Base-by-base conservation (phyloP, 2,113 vertebrate genomes). In the Hippocampus mohnikei region DNA sequence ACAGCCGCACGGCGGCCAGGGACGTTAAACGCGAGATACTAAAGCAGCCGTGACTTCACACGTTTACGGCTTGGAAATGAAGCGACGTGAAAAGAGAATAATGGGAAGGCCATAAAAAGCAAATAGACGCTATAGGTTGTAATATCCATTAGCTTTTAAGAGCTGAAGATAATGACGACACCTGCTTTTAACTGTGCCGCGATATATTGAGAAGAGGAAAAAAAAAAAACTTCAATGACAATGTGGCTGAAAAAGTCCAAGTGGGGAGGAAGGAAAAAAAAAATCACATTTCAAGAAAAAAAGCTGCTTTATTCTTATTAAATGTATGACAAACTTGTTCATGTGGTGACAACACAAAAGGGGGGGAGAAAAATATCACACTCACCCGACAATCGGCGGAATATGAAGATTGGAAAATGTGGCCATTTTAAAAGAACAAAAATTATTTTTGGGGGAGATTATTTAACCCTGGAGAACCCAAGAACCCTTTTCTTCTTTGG, bases 121-220 rank as follows among this genome's bases (percentile, higher is more conserved):
- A 74, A 79, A 82, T 66, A 0, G 52, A 66, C 53, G 20, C 42
- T 29, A 18, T 48, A 40, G 29, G 67, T 73, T 69, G 70, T 67
- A 79, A 76, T 76, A 77, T 81, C 81, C 78, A 76, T 80, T 82
- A 80, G 78, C 46, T 83, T 86, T 79, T 77, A 83, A 74, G 77
- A 74, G 69, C 71, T 4, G 58, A 41, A 66, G 33, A 59, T 79
- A 75, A 85, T 21, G 79, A 76, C 75, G 60, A 50, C 72, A 77
- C 61, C 71, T 68, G 73, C 60, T 73, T 78, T 76, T 77, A 75
- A 80, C 42, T 23, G 70, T 66, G 72, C 21, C 27, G 58, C 77
- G 76, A 66, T 75, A 72, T 70, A 46, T 44, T 13, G 42, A 46
- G 15, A 8, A 20, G 18, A n/a, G n/a, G n/a, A 2, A 10, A 2